These are phyloP conservation scores for Callyntrura guangdongensis DNA, from an alignment of 2,888 invertebrate genomes.

Conservation along the genomic window DNA sequence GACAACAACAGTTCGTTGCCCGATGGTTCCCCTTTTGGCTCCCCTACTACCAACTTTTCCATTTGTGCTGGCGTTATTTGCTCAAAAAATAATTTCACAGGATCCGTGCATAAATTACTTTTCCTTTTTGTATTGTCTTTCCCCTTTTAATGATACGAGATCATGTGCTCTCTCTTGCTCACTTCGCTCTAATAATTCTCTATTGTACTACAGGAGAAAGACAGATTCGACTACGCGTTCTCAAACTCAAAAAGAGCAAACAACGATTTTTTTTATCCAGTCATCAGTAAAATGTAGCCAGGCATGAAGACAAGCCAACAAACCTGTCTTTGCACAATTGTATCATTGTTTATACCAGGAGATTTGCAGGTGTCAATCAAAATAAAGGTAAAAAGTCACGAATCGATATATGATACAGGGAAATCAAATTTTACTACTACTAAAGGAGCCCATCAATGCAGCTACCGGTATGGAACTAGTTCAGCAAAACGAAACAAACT, in stretches of 20 bases:
- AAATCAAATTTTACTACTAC: not conserved
- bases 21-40: slow-evolving; percentile 34
- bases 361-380: not conserved
- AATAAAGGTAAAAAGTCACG: not conserved
- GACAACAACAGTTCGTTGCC: slow-evolving; percentile 46
- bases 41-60: not conserved
- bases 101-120: slow-evolving; percentile 28
- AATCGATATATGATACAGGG: slow-evolving; percentile 23
- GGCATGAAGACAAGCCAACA: no score
- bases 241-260: no score
- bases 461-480: no score
- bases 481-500: no score
- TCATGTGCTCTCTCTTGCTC: not conserved
- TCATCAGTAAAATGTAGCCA: no score
- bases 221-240: not conserved
- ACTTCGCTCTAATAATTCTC: not conserved
- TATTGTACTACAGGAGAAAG: not conserved
- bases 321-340: no score
- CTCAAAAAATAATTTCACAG: slow-evolving; percentile 10
- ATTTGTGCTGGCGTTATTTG: no score
- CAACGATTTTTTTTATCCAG: no score
- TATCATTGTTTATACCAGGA: no score
- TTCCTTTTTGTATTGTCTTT: not conserved
- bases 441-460: no score
- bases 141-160: not conserved